phyloP scores from a whole-genome alignment of 1,140 invertebrate species.

The Coptotermes formosanus region DNA sequence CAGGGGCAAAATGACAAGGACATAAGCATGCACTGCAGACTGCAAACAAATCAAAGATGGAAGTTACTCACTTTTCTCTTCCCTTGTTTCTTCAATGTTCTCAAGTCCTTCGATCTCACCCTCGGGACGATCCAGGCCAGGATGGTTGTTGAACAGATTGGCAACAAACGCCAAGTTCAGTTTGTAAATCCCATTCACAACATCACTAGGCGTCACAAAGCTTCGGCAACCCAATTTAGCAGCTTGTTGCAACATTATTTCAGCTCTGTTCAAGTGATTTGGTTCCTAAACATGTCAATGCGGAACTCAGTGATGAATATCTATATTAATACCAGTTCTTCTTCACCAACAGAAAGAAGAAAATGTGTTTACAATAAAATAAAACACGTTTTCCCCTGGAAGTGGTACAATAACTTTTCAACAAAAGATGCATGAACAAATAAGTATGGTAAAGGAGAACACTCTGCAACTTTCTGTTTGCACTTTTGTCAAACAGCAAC shows the following conservation, averaged over 20 bases:
- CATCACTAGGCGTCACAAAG: constrained; percentile 92
- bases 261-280: constrained; percentile 80
- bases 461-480: too few species aligned
- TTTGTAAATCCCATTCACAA: constrained; percentile 95
- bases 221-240: constrained; percentile 92
- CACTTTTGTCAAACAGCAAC: too few species aligned
- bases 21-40: not conserved
- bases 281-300: constrained; percentile 59
- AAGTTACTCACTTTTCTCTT: constrained; percentile 79
- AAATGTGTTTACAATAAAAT: too few species aligned
- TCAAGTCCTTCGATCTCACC: constrained; percentile 72
- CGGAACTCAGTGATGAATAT: not conserved
- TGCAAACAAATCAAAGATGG: constrained; percentile 29
- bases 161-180: constrained; percentile 98
- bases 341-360: too few species aligned
- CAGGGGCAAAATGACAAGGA: too few species aligned
- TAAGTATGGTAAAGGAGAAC: too few species aligned
- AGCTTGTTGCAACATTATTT: constrained; percentile 94
- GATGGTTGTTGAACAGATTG: constrained; percentile 98
- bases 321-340: too few species aligned
- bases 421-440: too few species aligned
- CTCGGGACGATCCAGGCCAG: constrained; percentile 77
- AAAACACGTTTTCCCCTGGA: too few species aligned
- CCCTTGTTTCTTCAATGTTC: constrained; percentile 87
- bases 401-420: too few species aligned